These are phyloP conservation scores for Chaetophractus vellerosus DNA, from an alignment of 2,797 vertebrate genomes.

Conservation along the genomic window DNA sequence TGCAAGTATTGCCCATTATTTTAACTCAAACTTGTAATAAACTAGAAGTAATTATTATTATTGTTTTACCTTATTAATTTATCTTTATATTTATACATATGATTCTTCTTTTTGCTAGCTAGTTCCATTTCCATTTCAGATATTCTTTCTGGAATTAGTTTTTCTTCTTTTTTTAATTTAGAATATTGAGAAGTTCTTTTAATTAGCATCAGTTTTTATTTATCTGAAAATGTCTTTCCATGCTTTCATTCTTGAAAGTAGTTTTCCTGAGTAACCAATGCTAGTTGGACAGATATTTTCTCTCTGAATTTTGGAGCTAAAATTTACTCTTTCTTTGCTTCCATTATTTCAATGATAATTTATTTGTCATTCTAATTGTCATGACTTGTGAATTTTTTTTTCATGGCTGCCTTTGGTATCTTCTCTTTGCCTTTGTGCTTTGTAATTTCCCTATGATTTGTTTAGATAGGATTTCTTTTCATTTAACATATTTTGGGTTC, in stretches of 20 bases:
- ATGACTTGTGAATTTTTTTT: background rate
- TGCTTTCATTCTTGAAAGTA: constrained; percentile 17
- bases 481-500: background rate
- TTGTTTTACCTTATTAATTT: background rate
- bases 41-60: background rate
- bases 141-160: background rate
- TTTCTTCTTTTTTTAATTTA: background rate
- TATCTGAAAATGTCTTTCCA: constrained; percentile 11
- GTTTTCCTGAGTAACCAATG: background rate
- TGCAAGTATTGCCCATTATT: background rate
- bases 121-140: background rate
- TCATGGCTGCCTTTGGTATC: background rate
- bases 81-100: constrained; percentile 5
- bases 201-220: background rate
- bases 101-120: background rate
- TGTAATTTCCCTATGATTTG: background rate
- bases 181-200: background rate
- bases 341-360: background rate
- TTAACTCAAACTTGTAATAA: constrained; percentile 5
- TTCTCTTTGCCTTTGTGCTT: background rate
- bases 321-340: background rate
- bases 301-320: background rate
- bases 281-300: constrained; percentile 1
- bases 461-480: background rate
- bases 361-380: background rate